Percentiles rank a stretch among this genome's conserved stretches.
Evolutionary conservation across 2,113 vertebrate species (phyloP).

Genomic region (Recurvirostra avosetta): DNA sequence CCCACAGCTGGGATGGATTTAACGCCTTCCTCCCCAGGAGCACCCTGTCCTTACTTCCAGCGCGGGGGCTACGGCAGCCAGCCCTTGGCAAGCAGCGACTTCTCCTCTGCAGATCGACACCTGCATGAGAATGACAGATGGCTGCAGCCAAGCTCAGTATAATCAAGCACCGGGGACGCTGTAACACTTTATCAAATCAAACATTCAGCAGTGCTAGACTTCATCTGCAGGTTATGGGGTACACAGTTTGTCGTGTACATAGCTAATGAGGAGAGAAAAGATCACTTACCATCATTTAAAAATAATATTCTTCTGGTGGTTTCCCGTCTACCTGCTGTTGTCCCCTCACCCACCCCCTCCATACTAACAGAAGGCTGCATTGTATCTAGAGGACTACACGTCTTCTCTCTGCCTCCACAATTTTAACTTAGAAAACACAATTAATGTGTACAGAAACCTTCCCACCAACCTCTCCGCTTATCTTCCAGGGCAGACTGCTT

Average conservation of each 20-base stretch:
- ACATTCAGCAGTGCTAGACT: not conserved
- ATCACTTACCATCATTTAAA: not conserved
- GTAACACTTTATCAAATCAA: not conserved
- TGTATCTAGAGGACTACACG: not conserved
- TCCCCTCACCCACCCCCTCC: not conserved
- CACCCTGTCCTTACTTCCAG: not conserved
- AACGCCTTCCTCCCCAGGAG: slow-evolving; percentile 15
- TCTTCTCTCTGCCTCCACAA: not conserved
- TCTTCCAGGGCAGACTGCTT: not conserved
- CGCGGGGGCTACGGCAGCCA: rapidly evolving
- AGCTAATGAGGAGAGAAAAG: not conserved
- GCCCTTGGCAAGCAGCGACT: not conserved
- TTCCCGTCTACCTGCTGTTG: not conserved
- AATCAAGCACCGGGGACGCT: not conserved
- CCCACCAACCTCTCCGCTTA: not conserved
- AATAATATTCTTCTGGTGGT: not conserved
- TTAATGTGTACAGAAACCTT: not conserved
- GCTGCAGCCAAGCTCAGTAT: not conserved
- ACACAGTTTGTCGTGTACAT: rapidly evolving
- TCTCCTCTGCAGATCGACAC: not conserved
- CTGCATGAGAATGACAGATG: not conserved
- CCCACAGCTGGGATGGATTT: not conserved
- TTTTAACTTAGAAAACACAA: not conserved
- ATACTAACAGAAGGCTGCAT: not conserved
- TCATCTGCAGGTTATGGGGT: not conserved